Percentiles rank a stretch among this genome's conserved stretches.
Conservation (phyloP, 2,888 invertebrate genomes). For the Papilio protenor region DNA sequence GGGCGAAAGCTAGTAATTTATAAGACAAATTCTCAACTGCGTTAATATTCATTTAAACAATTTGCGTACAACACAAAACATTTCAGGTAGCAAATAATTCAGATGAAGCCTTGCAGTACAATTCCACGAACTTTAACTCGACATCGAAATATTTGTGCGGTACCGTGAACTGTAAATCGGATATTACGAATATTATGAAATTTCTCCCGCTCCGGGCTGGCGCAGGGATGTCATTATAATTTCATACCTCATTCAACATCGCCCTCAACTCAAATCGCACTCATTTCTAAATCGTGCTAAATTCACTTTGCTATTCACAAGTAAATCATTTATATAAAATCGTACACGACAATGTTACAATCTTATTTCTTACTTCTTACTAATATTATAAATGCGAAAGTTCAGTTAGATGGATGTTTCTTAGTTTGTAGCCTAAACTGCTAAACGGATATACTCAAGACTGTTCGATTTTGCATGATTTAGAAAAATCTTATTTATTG, state of each 20-base stretch:
- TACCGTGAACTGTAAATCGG: constrained; percentile 25
- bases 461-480: no score
- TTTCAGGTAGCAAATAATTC: background rate
- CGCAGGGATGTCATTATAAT: constrained; percentile 32
- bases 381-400: no score
- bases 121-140: constrained; percentile 18
- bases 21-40: background rate
- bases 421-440: no score
- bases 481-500: no score
- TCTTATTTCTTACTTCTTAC: no score
- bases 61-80: background rate
- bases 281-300: no score
- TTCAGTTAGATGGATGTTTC: no score
- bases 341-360: no score
- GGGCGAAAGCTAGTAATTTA: no score
- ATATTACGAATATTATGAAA: constrained; percentile 27
- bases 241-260: constrained; percentile 35
- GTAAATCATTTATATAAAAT: no score
- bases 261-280: constrained; percentile 6
- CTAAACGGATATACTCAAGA: no score
- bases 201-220: background rate
- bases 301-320: no score
- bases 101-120: constrained; percentile 7
- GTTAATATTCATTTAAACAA: background rate
- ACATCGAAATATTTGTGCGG: constrained; percentile 10